phyloP scores from a whole-genome alignment of 2,113 vertebrate species.

The Thamnophis sirtalis region DNA sequence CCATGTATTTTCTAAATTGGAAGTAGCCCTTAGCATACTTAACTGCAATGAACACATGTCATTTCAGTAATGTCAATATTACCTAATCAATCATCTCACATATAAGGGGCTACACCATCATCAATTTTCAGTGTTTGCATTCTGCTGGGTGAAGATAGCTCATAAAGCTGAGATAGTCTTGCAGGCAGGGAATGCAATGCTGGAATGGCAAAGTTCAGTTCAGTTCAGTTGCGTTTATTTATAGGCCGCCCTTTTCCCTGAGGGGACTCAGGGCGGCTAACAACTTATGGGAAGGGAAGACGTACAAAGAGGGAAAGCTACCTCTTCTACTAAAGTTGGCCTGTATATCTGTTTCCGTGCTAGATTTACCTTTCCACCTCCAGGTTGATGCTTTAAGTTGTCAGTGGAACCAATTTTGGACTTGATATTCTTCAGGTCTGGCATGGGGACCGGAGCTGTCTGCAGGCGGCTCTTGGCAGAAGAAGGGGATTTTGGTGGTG shows the following conservation, averaged over 20 bases:
- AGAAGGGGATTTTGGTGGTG: slow-evolving; percentile 89
- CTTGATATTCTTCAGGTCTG: slow-evolving; percentile 88
- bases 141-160: not conserved
- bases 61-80: not conserved
- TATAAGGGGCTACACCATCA: not conserved
- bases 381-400: slow-evolving; percentile 94
- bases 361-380: slow-evolving; percentile 87
- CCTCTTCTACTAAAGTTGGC: rapidly evolving
- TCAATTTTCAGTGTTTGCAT: not conserved
- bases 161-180: not conserved
- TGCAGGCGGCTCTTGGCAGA: slow-evolving; percentile 84
- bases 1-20: not conserved
- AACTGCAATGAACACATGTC: not conserved
- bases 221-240: too few relatives aligned
- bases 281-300: too few relatives aligned
- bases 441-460: slow-evolving; percentile 79
- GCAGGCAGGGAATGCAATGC: not conserved
- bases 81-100: not conserved
- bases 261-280: too few relatives aligned
- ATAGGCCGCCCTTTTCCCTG: too few relatives aligned
- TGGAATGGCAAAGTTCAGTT: not conserved
- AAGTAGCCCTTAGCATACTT: not conserved
- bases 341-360: not conserved
- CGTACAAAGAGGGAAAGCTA: not conserved
- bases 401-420: slow-evolving; percentile 96